Percentiles rank a stretch among this genome's conserved stretches.
Evolutionary conservation across 2,888 invertebrate species (phyloP).

Genomic region (Beris morrisii): DNA sequence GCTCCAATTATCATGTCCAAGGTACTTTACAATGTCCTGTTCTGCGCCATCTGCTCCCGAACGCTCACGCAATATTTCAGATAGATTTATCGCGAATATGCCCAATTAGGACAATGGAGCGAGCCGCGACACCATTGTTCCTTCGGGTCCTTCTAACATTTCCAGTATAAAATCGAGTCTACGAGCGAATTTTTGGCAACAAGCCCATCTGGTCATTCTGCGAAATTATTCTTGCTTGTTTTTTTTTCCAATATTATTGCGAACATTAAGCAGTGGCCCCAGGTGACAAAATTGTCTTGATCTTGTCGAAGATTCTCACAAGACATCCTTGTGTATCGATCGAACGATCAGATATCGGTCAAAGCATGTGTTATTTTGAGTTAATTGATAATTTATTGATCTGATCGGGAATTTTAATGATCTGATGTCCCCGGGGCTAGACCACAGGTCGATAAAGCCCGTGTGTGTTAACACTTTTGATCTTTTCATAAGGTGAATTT

Average conservation of each 20-base stretch:
- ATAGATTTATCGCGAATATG: not conserved
- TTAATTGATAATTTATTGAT: constrained; percentile 36
- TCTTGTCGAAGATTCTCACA: not conserved
- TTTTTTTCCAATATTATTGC: not conserved
- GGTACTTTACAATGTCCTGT: no score
- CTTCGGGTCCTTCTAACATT: not conserved
- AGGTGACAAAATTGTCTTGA: not conserved
- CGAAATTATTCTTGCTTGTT: not conserved
- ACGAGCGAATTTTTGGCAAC: constrained; percentile 11
- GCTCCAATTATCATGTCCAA: no score
- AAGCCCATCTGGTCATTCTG: constrained; percentile 3
- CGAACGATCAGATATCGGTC: constrained; percentile 11
- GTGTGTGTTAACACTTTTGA: constrained; percentile 31
- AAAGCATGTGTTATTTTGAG: constrained; percentile 29
- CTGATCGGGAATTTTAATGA: constrained; percentile 35
- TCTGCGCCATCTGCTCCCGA: no score
- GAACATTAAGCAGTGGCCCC: not conserved
- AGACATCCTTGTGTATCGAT: constrained; percentile 2
- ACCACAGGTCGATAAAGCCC: not conserved
- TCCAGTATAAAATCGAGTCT: not conserved
- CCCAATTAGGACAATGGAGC: constrained; percentile 12
- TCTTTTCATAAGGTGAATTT: constrained; percentile 12
- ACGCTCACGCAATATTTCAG: no score
- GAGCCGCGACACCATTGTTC: no score
- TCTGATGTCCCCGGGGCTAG: constrained; percentile 9